Conservation (phyloP, 92 coral and sea anemone genomes). For the Porites evermanni region DNA sequence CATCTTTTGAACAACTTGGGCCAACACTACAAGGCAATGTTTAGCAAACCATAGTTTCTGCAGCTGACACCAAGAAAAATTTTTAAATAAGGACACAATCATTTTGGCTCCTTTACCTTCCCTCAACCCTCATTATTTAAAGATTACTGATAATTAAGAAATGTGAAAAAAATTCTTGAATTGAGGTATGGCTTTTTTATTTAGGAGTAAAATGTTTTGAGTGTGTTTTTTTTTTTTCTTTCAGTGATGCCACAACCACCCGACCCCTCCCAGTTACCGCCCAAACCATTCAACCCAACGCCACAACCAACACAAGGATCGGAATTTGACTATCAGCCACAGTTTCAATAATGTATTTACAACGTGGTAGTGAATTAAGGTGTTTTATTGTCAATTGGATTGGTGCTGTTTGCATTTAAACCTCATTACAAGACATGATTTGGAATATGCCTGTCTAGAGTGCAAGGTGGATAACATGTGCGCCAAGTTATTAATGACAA, state of each 20-base stretch:
- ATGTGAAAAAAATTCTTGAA: too few species aligned
- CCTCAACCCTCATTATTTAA: too few species aligned
- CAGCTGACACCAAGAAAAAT: too few species aligned
- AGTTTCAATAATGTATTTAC: slow-evolving; percentile 64
- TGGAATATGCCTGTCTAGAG: too few species aligned
- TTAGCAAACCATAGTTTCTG: too few species aligned
- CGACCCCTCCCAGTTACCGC: slow-evolving; percentile 95
- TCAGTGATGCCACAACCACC: slow-evolving; percentile 99
- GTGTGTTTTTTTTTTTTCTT: slow-evolving; percentile 2
- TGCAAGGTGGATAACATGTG: too few species aligned
- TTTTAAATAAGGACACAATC: too few species aligned
- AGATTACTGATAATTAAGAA: too few species aligned
- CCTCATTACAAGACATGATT: neutral
- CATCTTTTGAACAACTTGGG: too few species aligned
- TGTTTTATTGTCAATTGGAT: neutral
- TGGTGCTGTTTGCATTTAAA: neutral
- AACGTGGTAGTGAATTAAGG: neutral
- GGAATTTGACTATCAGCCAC: slow-evolving; percentile 97
- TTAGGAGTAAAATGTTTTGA: neutral
- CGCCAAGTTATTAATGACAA: neutral
- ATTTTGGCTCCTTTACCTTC: too few species aligned
- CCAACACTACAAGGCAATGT: too few species aligned
- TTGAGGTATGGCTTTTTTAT: too few species aligned
- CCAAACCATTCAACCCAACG: slow-evolving; percentile 84
- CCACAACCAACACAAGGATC: slow-evolving; percentile 82